phyloP scores from a whole-genome alignment of 30 jellyfish, hydroid and myxozoan genomes.

The Hydractinia symbiolongicarpus region DNA sequence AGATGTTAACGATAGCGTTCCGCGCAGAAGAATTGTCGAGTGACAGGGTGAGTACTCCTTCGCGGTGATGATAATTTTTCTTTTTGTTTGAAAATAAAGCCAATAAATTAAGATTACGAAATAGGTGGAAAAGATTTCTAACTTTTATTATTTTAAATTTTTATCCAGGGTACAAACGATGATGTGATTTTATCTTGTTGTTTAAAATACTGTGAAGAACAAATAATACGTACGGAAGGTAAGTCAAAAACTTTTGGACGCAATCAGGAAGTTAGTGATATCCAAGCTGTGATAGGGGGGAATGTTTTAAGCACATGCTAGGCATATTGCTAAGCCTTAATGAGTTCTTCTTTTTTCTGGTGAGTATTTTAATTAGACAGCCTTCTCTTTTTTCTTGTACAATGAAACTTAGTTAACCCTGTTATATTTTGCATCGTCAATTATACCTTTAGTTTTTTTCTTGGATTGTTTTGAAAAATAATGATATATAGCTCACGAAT shows the following conservation, averaged over 20 bases:
- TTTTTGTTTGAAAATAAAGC: no score
- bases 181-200: conserved; percentile 91
- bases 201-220: conserved; percentile 80
- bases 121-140: no score
- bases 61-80: background rate
- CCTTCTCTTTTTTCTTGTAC: no score
- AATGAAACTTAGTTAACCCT: no score
- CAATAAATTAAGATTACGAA: no score
- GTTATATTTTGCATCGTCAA: no score
- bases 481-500: no score
- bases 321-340: background rate
- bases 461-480: no score
- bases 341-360: background rate
- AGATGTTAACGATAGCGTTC: conserved; percentile 83
- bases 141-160: background rate
- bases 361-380: no score
- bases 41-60: conserved; percentile 57
- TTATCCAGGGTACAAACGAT: conserved; percentile 90
- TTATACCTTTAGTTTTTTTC: no score
- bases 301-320: background rate
- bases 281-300: no score
- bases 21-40: conserved; percentile 76
- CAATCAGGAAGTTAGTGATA: background rate
- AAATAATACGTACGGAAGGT: conserved; percentile 3
- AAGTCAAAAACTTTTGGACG: background rate